Percentiles rank a stretch among this genome's conserved stretches.
Evolutionary conservation across 2,113 vertebrate genomes (phyloP).

Genomic region (Neogale vison): DNA sequence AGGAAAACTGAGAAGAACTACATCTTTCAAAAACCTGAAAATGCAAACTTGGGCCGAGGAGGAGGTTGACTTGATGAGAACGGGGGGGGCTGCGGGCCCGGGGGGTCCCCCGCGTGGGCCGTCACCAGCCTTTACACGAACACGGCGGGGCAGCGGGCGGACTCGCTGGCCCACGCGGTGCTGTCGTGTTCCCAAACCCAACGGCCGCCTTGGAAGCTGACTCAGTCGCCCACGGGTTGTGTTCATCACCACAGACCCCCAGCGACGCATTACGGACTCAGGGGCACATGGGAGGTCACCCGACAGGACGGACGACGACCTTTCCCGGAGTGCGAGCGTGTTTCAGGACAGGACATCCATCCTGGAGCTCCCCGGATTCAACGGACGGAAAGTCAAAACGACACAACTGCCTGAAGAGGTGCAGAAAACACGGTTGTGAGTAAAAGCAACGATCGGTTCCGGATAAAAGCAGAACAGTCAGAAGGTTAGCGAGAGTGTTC

Average conservation of each 20-base stretch:
- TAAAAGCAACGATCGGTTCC: not conserved
- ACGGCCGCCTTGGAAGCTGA: not conserved
- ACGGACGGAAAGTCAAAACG: not conserved
- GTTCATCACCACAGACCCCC: no score
- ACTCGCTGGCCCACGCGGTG: accelerated
- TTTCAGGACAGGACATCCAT: not conserved
- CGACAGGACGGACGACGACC: not conserved
- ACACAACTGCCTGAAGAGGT: not conserved
- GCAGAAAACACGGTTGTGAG: not conserved
- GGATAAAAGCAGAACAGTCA: not conserved
- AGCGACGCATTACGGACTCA: not conserved
- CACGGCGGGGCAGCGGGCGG: accelerated
- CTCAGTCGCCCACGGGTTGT: not conserved
- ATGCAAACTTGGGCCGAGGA: not conserved
- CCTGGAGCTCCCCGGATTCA: not conserved
- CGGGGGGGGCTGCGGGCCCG: not conserved
- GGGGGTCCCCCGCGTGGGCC: accelerated
- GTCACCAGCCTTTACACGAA: not conserved
- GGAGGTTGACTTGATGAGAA: not conserved
- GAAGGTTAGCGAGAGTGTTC: not conserved
- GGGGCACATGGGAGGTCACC: not conserved
- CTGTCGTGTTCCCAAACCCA: not conserved
- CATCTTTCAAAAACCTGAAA: not conserved
- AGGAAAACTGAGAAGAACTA: not conserved
- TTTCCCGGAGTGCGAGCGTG: not conserved